Percentiles rank a stretch among this genome's conserved stretches.
Evolutionary conservation across 2,797 vertebrate genomes (phyloP).

Genomic region (Oophaga sylvatica): DNA sequence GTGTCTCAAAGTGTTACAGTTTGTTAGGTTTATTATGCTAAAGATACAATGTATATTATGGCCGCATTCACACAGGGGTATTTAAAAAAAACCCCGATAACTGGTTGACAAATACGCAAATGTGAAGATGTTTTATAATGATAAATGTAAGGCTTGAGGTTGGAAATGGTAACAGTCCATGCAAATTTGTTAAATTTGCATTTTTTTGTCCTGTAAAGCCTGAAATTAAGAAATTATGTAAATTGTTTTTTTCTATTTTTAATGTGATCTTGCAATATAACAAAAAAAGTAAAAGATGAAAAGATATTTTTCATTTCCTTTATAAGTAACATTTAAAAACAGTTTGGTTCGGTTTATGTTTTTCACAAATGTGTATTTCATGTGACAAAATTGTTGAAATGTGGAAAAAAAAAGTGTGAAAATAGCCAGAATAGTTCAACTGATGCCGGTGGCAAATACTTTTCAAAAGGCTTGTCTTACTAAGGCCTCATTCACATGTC

Average conservation of each 20-base stretch:
- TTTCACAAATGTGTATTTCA: too few relatives aligned
- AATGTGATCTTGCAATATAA: slow-evolving; percentile 8
- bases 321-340: not conserved
- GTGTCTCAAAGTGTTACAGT: not conserved
- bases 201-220: not conserved
- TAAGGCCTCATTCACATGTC: too few relatives aligned
- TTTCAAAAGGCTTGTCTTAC: too few relatives aligned
- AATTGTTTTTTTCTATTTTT: not conserved
- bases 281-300: not conserved
- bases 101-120: too few relatives aligned
- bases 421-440: too few relatives aligned
- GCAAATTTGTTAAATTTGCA: not conserved
- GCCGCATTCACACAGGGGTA: not conserved
- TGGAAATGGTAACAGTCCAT: not conserved
- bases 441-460: too few relatives aligned
- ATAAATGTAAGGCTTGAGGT: not conserved
- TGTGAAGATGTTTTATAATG: not conserved
- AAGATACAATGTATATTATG: not conserved
- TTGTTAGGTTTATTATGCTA: not conserved
- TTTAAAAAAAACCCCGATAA: not conserved
- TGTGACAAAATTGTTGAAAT: too few relatives aligned
- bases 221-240: not conserved
- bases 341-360: too few relatives aligned
- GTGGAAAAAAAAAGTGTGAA: too few relatives aligned
- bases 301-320: not conserved